Evolutionary conservation across 1,140 invertebrate species (phyloP), one percentile per base, ranked within the genome.

Genomic region (Drosophila elegans): DNA sequence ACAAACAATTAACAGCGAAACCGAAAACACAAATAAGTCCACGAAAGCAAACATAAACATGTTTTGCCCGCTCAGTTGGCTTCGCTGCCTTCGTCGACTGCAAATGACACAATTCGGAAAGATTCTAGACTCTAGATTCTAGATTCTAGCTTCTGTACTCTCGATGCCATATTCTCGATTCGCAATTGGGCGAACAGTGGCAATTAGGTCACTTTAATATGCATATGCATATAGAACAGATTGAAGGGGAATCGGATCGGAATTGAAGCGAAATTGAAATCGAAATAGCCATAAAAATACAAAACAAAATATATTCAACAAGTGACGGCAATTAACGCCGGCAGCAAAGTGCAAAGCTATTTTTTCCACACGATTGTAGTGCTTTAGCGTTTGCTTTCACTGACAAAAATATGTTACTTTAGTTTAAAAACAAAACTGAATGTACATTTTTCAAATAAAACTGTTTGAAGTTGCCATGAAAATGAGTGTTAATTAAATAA

Each of bases 161-260:
- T 54, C 54, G 49, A 80, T 67, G 63, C 59, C 11, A n/a, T 39
- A 74, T 48, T 60, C 52, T 46, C 67, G 57, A 78, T 63, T 80
- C 62, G 62, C 69, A 67, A 79, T 80, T 78, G 67, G 49, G 12
- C 44, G 66, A 36, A 45, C 74, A 38, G 38, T 52, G 52, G 85
- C 85, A 90, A 85, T 90, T 90, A 73, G 82, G 76, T 86, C 86
- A 80, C 83, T 86, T 80, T 69, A 63, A 84, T 84, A 83, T 90
- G 80, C 84, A 71, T 32, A 83, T 74, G 76, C 73, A 78, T 38
- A 44, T 10, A 34, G n/a, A 7, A 27, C 27, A 52, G 45, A 63
- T 66, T 66, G 44, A 64, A 21, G 13, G 39, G 44, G 21, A 13
- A 61, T 64, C 56, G 64, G 38, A 61, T 64, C 56, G 64, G 38